Evolutionary conservation across 2,888 invertebrate genomes (phyloP).

Genomic region (Hirtodrosophila cameraria): DNA sequence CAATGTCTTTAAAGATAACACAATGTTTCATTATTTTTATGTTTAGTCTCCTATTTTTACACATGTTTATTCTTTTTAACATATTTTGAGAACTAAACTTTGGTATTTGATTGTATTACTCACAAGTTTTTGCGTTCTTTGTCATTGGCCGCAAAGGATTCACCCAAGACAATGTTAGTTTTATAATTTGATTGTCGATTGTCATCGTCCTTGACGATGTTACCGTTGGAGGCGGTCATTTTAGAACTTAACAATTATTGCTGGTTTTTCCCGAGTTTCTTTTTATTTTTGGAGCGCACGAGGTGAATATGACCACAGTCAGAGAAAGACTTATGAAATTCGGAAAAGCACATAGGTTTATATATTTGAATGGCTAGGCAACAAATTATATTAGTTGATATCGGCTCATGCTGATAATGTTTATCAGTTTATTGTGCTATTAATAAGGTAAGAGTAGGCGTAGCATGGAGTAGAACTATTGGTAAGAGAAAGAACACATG

Average conservation of each 20-base stretch:
- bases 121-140: conserved; percentile 62
- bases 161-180: conserved; percentile 57
- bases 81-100: no score
- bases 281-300: conserved; percentile 1
- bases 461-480: no score
- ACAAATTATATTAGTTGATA: conserved; percentile 30
- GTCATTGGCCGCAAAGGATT: conserved; percentile 43
- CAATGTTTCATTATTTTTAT: no score
- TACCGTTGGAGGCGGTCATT: conserved; percentile 63
- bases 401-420: conserved; percentile 41
- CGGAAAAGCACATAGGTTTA: conserved; percentile 31
- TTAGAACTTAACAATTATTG: neutral
- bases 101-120: conserved; percentile 45
- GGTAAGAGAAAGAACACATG: conserved; percentile 9
- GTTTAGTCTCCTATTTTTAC: neutral
- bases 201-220: conserved; percentile 59
- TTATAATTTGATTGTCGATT: conserved; percentile 53
- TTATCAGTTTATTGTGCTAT: conserved; percentile 51
- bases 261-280: neutral
- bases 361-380: conserved; percentile 28
- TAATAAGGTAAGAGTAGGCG: conserved; percentile 35
- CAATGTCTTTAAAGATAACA: no score
- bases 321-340: conserved; percentile 39
- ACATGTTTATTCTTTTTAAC: no score
- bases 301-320: conserved; percentile 19